Evolutionary conservation across 2,797 vertebrate genomes (phyloP), one percentile per base, ranked within the genome.

Genomic region (Chaunax sp.): DNA sequence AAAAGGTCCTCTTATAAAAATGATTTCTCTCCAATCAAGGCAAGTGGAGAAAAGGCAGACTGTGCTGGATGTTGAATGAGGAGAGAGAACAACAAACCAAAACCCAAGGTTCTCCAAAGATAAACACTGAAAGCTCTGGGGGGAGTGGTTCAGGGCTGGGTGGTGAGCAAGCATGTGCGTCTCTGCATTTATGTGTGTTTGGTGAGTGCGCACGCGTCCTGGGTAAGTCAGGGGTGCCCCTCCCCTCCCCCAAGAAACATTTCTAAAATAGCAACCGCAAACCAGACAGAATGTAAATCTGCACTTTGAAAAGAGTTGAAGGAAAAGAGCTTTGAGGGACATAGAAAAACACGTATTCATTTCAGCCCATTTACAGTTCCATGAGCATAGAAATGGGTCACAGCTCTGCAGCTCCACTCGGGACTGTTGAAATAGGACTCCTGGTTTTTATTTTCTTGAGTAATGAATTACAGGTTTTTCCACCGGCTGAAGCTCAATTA

Each of bases 241-340:
- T 67, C 38, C 53, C 20, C n/a, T 4, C 26, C 19, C 30, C 20
- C 25, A 61, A 76, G 82, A 83, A 90, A 83, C 64, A 77, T 84
- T 89, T 92, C 90, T 89, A 88, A 89, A 92, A 92, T 90, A 92
- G 90, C 87, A 88, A 89, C 90, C 92, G 52, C 90, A 92, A 93
- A 93, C 89, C 92, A 92, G 87, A 90, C 87, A 89, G 90, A 93
- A 93, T 92, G 87, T 91, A 92, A 93, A 93, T 91, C 91, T 90
- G 84, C 72, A 81, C 88, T 90, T 85, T 90, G 87, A 91, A 87
- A 87, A 78, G 78, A 46, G 65, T 61, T 81, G 68, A 79, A 86
- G 87, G 82, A 87, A 89, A 87, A 82, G 80, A 83, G 79, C 84
- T 86, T 84, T 89, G 81, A 89, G 82, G 71, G 79, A 79, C 68